Evolutionary conservation across 2,888 invertebrate species (phyloP).

Genomic region (Cerceris rybyensis): DNA sequence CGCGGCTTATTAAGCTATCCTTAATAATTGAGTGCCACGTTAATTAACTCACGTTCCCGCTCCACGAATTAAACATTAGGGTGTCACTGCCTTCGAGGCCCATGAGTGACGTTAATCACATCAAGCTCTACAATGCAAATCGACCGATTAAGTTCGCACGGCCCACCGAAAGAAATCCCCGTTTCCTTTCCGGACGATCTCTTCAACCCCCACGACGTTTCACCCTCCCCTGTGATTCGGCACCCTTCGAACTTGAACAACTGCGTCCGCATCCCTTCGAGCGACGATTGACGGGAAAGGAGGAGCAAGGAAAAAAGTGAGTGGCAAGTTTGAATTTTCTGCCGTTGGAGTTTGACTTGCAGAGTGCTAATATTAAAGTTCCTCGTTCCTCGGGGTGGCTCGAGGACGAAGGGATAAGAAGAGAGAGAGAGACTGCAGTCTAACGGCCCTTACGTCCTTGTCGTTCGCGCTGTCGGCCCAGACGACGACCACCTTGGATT

Average conservation of each 20-base stretch:
- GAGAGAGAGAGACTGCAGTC: not conserved
- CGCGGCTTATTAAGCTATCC: slow-evolving; percentile 51
- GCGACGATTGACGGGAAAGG: slow-evolving; percentile 6
- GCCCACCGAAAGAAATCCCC: not conserved
- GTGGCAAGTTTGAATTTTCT: slow-evolving; percentile 68
- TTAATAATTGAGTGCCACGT: slow-evolving; percentile 56
- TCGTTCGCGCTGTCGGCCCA: not conserved
- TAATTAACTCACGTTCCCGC: slow-evolving; percentile 61
- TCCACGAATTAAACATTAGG: slow-evolving; percentile 47
- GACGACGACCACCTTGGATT: slow-evolving; percentile 41
- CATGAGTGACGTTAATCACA: slow-evolving; percentile 26
- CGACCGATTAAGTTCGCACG: slow-evolving; percentile 39
- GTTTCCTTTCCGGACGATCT: not conserved
- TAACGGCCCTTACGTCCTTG: not conserved
- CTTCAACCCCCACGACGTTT: slow-evolving; percentile 19
- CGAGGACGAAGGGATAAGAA: slow-evolving; percentile 20
- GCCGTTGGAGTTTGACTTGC: slow-evolving; percentile 60
- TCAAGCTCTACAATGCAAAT: slow-evolving; percentile 13
- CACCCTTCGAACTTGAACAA: slow-evolving; percentile 4
- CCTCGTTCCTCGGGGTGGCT: slow-evolving; percentile 38
- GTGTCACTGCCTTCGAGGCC: not conserved
- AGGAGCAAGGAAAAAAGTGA: slow-evolving; percentile 8
- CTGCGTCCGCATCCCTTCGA: slow-evolving; percentile 1
- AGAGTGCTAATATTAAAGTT: slow-evolving; percentile 74
- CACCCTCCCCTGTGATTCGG: slow-evolving; percentile 9